Evolutionary conservation across 2,113 vertebrate genomes (phyloP).

Genomic region (Strix uralensis): DNA sequence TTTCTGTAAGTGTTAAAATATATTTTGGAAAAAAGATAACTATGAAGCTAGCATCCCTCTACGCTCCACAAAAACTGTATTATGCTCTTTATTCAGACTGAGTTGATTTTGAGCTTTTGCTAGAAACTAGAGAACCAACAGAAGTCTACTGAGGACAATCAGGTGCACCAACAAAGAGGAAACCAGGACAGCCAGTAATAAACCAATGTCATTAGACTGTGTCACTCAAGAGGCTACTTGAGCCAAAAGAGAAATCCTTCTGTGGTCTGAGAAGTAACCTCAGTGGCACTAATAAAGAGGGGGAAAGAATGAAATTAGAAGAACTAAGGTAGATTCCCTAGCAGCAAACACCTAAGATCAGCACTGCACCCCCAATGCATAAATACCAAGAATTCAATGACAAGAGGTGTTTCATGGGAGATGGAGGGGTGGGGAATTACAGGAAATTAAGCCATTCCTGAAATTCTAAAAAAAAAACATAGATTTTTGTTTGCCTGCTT

Average conservation of each 20-base stretch:
- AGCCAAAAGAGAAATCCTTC: slow-evolving; percentile 12
- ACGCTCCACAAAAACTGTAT: not conserved
- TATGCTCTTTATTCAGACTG: not conserved
- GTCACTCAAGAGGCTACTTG: not conserved
- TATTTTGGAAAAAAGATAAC: not conserved
- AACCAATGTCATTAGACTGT: not conserved
- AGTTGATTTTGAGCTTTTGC: not conserved
- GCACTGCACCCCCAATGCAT: not conserved
- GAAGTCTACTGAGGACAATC: not conserved
- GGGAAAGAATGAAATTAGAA: not conserved
- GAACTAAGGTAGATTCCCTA: not conserved
- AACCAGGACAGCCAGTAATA: not conserved
- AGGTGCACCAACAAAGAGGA: not conserved
- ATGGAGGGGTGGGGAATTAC: accelerated
- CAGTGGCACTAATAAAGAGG: not conserved
- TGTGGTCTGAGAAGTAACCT: not conserved
- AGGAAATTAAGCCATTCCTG: not conserved
- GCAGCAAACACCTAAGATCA: not conserved
- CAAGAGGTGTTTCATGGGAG: not conserved
- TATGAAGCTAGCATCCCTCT: not conserved
- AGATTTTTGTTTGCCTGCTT: not conserved
- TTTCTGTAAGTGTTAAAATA: not conserved
- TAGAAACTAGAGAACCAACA: not conserved
- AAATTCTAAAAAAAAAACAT: not conserved
- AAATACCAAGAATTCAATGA: not conserved